Evolutionary conservation across 2,888 invertebrate genomes (phyloP).

Genomic region (Apamea epomidion): DNA sequence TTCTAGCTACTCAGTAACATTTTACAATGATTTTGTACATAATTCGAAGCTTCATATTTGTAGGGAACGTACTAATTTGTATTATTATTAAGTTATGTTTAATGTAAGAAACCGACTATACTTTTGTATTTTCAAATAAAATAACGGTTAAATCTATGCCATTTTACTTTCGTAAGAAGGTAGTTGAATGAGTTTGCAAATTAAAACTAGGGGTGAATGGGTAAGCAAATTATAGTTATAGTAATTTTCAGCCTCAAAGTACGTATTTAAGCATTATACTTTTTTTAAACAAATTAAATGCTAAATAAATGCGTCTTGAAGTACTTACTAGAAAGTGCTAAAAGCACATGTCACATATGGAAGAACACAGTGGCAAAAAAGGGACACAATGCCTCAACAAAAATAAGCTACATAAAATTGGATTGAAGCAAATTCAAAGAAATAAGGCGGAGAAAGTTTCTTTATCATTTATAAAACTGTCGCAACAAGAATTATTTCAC

Average conservation of each 20-base stretch:
- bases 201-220: conserved; percentile 9
- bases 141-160: not conserved
- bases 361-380: not conserved
- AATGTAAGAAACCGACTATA: conserved; percentile 54
- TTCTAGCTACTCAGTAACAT: conserved; percentile 84
- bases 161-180: conserved; percentile 1
- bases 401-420: not conserved
- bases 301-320: conserved; percentile 39
- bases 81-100: conserved; percentile 49
- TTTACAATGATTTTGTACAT: conserved; percentile 87
- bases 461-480: conserved; percentile 70
- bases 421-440: conserved; percentile 12
- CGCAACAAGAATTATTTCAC: conserved; percentile 84
- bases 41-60: conserved; percentile 83
- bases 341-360: conserved; percentile 1
- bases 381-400: not conserved
- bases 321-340: conserved; percentile 3
- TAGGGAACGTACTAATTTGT: conserved; percentile 71
- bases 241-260: conserved; percentile 32
- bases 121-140: conserved; percentile 32
- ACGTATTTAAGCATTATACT: conserved; percentile 19
- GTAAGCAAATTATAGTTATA: conserved; percentile 12
- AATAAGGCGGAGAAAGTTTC: conserved; percentile 47
- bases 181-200: conserved; percentile 11
- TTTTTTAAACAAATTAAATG: conserved; percentile 26